Evolutionary conservation across 2,797 vertebrate species (phyloP), one percentile per base, ranked within the genome.

Genomic region (Tragelaphus oryx): DNA sequence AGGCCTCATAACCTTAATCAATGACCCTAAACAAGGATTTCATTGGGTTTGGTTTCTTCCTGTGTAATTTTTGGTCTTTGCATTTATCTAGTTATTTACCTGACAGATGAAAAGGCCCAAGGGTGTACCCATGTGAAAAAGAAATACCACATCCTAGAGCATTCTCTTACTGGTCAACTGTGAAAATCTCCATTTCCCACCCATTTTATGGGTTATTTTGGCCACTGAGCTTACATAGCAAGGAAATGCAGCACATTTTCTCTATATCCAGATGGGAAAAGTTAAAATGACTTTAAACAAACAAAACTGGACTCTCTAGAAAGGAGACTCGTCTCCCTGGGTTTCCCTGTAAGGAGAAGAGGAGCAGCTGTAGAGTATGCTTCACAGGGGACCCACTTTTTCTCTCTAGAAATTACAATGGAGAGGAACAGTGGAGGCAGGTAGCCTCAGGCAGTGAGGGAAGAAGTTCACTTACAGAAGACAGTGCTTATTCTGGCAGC

Each of bases 401-500:
- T 33, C 62, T 10, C 17, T 65, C 8, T 33, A 10, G n/a, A 20
- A 65, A 33, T 65, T 65, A 10, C n/a, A 65, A 9, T 33, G 17
- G n/a, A 33, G 62, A 65, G 99, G 99, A 99, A 99, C 99, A 99
- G 99, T 99, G 99, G 99, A 98, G 99, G 98, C 1, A 85, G 97
- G 90, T 81, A 92, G 93, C 98, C 98, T 97, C 94, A 98, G 98
- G 99, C 98, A 99, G 99, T 99, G 99, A 99, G 99, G 99, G 99
- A 98, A 99, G 99, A 98, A 98, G 99, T 98, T 99, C 99, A 98
- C 99, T 99, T 97, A 98, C 98, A 98, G 99, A 99, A 99, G 99
- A 99, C 97, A 98, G 99, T 98, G 98, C 99, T 99, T 99, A 99
- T 99, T 99, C 99, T 99, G 98, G 98, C 98, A 99, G 99, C 99